These are phyloP conservation scores for Xyrauchen texanus DNA, from an alignment of 2,113 vertebrate species.

Conservation along the genomic window DNA sequence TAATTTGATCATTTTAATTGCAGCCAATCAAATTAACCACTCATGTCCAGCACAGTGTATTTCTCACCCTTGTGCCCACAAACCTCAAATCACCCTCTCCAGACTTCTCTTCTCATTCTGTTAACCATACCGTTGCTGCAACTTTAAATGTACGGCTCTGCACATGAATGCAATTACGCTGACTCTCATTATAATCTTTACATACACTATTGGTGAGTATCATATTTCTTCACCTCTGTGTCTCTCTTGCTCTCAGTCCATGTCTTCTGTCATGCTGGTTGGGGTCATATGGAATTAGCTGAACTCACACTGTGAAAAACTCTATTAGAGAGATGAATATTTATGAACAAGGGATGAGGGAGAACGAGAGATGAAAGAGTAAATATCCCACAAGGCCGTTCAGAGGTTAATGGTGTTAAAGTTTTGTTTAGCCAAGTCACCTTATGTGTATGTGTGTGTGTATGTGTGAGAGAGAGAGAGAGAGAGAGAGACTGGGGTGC, in stretches of 20 bases:
- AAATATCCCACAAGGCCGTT: constrained; percentile 52
- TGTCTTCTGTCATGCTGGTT: constrained; percentile 28
- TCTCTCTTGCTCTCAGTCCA: background rate
- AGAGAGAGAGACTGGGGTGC: constrained; percentile 11
- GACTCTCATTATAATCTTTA: constrained; percentile 82
- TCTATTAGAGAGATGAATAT: constrained; percentile 58
- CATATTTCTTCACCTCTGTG: background rate
- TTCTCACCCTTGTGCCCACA: constrained; percentile 86
- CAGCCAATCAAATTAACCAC: constrained; percentile 86
- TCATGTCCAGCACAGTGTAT: constrained; percentile 89
- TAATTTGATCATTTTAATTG: constrained; percentile 76
- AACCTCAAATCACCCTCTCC: constrained; percentile 84
- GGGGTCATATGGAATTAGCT: constrained; percentile 53
- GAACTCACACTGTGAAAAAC: constrained; percentile 56
- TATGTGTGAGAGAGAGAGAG: constrained; percentile 18
- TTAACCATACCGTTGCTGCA: constrained; percentile 88
- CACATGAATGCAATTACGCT: constrained; percentile 85
- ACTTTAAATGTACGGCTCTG: constrained; percentile 88
- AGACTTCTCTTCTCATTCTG: constrained; percentile 86
- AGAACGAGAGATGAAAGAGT: constrained; percentile 46
- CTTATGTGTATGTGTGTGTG: constrained; percentile 32
- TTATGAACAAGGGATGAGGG: constrained; percentile 54
- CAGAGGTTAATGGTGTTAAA: constrained; percentile 58
- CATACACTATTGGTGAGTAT: constrained; percentile 87
- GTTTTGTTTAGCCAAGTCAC: constrained; percentile 56